Evolutionary conservation across 2,113 vertebrate genomes (phyloP).

Genomic region (Microcebus ravelobensis): DNA sequence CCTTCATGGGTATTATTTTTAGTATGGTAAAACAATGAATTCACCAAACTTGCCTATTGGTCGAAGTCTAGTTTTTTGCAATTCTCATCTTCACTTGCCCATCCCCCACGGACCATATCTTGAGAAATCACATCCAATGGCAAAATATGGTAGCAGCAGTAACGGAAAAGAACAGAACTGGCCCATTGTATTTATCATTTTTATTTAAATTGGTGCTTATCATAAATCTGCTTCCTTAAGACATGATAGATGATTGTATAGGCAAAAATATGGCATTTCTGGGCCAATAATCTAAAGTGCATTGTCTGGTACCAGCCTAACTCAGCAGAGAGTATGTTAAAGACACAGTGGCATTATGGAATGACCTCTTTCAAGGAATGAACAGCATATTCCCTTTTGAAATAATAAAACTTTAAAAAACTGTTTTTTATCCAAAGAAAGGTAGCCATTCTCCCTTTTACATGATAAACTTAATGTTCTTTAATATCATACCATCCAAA

Average conservation of each 20-base stretch:
- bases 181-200: background rate
- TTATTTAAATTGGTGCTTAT: constrained; percentile 2
- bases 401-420: background rate
- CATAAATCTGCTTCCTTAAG: background rate
- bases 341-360: background rate
- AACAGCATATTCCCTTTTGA: background rate
- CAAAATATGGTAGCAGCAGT: background rate
- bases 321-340: background rate
- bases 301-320: background rate
- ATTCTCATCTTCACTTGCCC: background rate
- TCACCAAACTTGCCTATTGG: background rate
- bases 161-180: background rate
- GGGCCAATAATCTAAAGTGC: background rate
- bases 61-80: background rate
- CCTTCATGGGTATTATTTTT: background rate
- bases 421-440: background rate
- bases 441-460: background rate
- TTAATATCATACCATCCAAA: background rate
- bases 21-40: background rate
- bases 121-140: background rate
- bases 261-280: background rate
- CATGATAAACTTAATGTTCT: background rate
- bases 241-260: background rate
- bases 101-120: background rate
- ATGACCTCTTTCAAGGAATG: background rate